Evolutionary conservation across 2,797 vertebrate genomes (phyloP).

Genomic region (Spheniscus humboldti): DNA sequence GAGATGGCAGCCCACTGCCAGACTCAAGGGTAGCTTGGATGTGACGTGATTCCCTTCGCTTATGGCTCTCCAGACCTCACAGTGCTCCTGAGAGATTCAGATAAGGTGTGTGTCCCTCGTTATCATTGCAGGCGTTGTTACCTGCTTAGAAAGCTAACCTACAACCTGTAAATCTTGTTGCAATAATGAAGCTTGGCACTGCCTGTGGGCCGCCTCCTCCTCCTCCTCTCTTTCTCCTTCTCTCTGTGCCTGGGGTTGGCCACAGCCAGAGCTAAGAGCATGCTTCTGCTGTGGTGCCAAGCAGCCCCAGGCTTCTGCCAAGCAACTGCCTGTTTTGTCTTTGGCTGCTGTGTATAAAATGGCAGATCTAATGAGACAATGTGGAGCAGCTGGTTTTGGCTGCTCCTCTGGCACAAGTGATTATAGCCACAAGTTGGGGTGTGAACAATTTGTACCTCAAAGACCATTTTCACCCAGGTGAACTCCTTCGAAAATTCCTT

Average conservation of each 20-base stretch:
- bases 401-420: constrained; percentile 59
- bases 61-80: not conserved
- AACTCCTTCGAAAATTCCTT: constrained; percentile 42
- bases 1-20: not conserved
- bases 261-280: not conserved
- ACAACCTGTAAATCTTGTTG: constrained; percentile 48
- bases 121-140: not conserved
- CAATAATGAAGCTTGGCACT: constrained; percentile 30
- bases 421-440: constrained; percentile 44
- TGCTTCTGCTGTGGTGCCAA: constrained; percentile 56
- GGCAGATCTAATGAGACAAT: constrained; percentile 69
- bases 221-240: constrained; percentile 19
- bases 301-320: constrained; percentile 60
- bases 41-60: not conserved
- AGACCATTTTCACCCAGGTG: constrained; percentile 20
- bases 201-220: not conserved
- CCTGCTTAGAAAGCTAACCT: constrained; percentile 26
- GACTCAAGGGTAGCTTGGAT: not conserved
- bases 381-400: constrained; percentile 66
- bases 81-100: not conserved
- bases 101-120: not conserved
- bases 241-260: constrained; percentile 37
- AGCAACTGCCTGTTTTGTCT: constrained; percentile 62
- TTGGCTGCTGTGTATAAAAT: constrained; percentile 58
- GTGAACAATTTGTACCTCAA: constrained; percentile 8